These are phyloP conservation scores for Cosmorhoe ocellata DNA, from an alignment of 2,888 invertebrate species.

Conservation along the genomic window DNA sequence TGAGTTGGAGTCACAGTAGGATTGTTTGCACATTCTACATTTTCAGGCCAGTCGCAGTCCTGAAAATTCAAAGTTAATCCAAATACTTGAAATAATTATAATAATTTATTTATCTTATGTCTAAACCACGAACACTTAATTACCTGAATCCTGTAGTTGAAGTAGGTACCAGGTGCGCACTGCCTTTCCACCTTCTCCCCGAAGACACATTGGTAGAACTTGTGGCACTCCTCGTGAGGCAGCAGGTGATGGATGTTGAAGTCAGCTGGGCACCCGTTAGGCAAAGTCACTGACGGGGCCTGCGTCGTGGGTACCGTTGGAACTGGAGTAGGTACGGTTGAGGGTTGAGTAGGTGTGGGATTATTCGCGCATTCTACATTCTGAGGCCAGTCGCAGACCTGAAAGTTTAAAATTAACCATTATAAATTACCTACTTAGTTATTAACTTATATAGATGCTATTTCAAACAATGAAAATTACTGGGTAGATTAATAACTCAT, in stretches of 20 bases:
- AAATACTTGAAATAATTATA: too few relatives aligned
- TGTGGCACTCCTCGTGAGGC: conserved; percentile 47
- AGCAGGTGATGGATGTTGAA: conserved; percentile 40
- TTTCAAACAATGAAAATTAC: too few relatives aligned
- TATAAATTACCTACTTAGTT: too few relatives aligned
- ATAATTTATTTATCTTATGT: too few relatives aligned
- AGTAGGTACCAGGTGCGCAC: conserved; percentile 37
- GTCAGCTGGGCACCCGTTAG: conserved; percentile 29
- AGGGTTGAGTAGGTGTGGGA: neutral
- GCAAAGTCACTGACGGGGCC: conserved; percentile 4
- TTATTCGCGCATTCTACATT: neutral
- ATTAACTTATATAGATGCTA: too few relatives aligned
- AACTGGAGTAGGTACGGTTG: neutral
- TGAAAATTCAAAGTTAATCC: neutral
- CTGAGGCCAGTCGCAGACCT: neutral
- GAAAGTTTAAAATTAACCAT: neutral
- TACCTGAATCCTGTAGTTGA: conserved; percentile 40
- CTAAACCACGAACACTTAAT: neutral
- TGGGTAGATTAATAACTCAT: too few relatives aligned
- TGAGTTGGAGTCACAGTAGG: too few relatives aligned
- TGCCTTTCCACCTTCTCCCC: conserved; percentile 39
- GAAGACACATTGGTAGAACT: conserved; percentile 47
- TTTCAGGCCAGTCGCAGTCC: neutral
- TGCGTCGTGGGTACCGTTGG: neutral
- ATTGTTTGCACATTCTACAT: neutral